Evolutionary conservation across 2,888 invertebrate species (phyloP).

Genomic region (Phlogophora meticulosa): DNA sequence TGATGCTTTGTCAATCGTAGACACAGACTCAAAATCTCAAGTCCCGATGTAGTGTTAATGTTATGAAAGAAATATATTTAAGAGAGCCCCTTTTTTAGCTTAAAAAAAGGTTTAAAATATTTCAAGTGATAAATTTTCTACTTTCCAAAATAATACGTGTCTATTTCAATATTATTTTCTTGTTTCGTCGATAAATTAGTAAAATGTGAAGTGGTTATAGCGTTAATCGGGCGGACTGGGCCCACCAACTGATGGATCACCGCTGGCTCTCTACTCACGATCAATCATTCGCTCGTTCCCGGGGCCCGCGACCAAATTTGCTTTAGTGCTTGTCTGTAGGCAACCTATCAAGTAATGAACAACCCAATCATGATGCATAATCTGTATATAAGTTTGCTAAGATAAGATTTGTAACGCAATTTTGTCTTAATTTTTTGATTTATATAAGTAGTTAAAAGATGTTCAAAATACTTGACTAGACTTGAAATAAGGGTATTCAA

Average conservation of each 20-base stretch:
- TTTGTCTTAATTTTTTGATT: neutral
- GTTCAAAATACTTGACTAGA: too few species aligned
- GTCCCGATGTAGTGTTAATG: neutral
- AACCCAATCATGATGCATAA: conserved; percentile 35
- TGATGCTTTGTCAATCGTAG: neutral
- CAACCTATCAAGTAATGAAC: conserved; percentile 58
- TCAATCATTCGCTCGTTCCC: conserved; percentile 74
- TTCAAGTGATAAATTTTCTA: neutral
- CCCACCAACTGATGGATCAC: conserved; percentile 76
- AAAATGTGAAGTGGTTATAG: conserved; percentile 45
- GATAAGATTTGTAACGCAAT: neutral
- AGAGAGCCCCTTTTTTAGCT: too few species aligned
- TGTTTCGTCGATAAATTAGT: conserved; percentile 45
- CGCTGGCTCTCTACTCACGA: conserved; percentile 70
- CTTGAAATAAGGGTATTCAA: too few species aligned
- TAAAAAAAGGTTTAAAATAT: neutral
- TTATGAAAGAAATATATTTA: too few species aligned
- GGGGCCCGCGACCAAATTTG: conserved; percentile 56
- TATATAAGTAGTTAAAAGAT: too few species aligned
- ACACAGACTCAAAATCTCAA: neutral
- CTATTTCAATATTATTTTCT: conserved; percentile 27
- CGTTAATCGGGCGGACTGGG: conserved; percentile 49
- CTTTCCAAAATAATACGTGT: neutral
- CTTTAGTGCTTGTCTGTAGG: conserved; percentile 58
- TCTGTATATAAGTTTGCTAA: neutral